phyloP scores from a whole-genome alignment of 1,140 invertebrate genomes.

The Teleogryllus occipitalis region DNA sequence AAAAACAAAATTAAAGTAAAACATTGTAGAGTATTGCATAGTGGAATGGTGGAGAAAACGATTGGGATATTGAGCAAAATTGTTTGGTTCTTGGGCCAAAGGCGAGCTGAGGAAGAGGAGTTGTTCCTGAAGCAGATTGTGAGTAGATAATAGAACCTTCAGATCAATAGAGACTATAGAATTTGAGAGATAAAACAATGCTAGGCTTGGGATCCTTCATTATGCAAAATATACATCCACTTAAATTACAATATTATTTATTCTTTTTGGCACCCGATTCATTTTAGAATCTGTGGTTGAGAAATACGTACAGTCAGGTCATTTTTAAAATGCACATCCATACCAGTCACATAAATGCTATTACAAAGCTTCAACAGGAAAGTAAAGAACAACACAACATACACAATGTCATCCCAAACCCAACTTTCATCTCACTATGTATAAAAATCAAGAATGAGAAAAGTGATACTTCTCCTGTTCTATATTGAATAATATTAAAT shows the following conservation, averaged over 20 bases:
- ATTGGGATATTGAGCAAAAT: slow-evolving; percentile 13
- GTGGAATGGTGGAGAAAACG: slow-evolving; percentile 13
- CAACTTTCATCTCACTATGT: slow-evolving; percentile 11
- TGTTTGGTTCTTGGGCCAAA: neutral
- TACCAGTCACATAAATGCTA: neutral
- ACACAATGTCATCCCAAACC: slow-evolving; percentile 11
- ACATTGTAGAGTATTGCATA: slow-evolving; percentile 13
- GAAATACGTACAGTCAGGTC: slow-evolving; percentile 1
- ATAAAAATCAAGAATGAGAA: slow-evolving; percentile 17
- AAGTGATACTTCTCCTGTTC: slow-evolving; percentile 9
- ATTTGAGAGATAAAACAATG: slow-evolving; percentile 12
- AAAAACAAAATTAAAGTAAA: neutral
- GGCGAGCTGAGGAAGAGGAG: neutral
- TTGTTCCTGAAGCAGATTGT: neutral
- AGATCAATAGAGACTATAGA: slow-evolving; percentile 7
- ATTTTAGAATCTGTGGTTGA: slow-evolving; percentile 15
- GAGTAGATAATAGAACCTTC: slow-evolving; percentile 10
- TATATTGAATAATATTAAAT: slow-evolving; percentile 15
- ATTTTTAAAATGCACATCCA: slow-evolving; percentile 1
- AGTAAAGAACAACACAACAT: slow-evolving; percentile 9
- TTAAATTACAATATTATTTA: neutral
- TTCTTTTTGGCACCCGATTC: slow-evolving; percentile 8
- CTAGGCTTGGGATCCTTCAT: slow-evolving; percentile 11
- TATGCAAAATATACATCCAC: neutral
- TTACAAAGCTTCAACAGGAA: neutral